Evolutionary conservation across 2,888 invertebrate species (phyloP), one percentile per base, ranked within the genome.

Genomic region (Polymixis flavicincta): DNA sequence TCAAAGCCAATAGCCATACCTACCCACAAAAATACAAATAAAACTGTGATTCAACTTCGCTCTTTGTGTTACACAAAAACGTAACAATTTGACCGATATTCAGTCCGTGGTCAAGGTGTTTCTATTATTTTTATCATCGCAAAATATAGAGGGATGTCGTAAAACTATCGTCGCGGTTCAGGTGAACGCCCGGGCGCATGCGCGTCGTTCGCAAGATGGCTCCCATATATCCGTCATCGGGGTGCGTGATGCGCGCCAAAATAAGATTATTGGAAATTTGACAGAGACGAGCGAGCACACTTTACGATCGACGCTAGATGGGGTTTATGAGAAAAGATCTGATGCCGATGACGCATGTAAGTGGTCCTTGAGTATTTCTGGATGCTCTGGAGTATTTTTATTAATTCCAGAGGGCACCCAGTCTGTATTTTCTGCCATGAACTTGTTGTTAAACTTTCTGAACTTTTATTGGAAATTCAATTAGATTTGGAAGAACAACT

Each of bases 261-360:
- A 96, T 96, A 96, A 96, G 95, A 95, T 95, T 94, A 94, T 94
- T 93, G 95, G 95, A 95, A 94, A 95, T 95, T 95, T 95, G 95
- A 96, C 95, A 94, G 94, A 93, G 92, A 92, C 91, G 93, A 93
- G 92, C 90, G 90, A 89, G 89, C 89, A 88, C 91, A 90, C 91
- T 95, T 95, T 95, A 95, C 95, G 95, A 95, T 92, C 92, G 87
- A 87, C 87, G 88, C 92, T 93, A 93, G 93, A 92, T 92, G 88
- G 90, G 84, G 82, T 92, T 91, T 91, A 91, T 92, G 90, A 90
- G 90, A 88, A 87, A 89, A 91, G 88, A 92, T 91, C 90, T 89
- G 85, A 87, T 89, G 83, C 90, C 88, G 94, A 93, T 95, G 95
- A 96, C 94, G 95, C 93, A 94, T 93, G 88, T 93, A 92, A 95